Evolutionary conservation across 2,113 vertebrate species (phyloP).

Genomic region (Oncorhynchus keta): DNA sequence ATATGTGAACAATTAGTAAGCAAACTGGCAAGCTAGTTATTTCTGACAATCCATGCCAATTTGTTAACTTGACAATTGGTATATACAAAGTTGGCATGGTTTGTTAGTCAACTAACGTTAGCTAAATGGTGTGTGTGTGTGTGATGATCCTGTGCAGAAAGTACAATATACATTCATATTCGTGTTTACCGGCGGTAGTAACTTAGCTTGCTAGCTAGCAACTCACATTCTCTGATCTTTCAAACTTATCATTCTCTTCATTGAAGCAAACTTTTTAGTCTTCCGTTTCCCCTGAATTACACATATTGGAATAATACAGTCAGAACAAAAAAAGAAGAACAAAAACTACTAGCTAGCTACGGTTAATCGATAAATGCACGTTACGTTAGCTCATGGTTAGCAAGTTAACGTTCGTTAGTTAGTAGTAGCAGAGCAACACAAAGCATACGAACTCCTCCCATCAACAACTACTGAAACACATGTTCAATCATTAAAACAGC

Average conservation of each 20-base stretch:
- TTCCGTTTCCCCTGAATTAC: slow-evolving; percentile 87
- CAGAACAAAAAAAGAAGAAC: not conserved
- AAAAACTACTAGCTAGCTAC: not conserved
- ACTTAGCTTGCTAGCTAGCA: too few species aligned
- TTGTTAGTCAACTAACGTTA: too few species aligned
- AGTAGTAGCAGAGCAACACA: too few species aligned
- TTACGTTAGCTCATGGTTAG: too few species aligned
- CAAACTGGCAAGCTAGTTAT: too few species aligned
- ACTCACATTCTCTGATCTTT: slow-evolving; percentile 91
- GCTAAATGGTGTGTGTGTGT: too few species aligned
- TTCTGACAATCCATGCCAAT: too few species aligned
- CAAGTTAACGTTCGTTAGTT: too few species aligned
- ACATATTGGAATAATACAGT: slow-evolving; percentile 5
- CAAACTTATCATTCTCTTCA: slow-evolving; percentile 94
- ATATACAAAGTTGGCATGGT: too few species aligned
- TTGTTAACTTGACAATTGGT: too few species aligned
- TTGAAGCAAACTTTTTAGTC: slow-evolving; percentile 85
- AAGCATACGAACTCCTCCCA: not conserved
- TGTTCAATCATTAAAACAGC: not conserved
- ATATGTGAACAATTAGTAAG: too few species aligned
- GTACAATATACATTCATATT: not conserved
- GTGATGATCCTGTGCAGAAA: too few species aligned
- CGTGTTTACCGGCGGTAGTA: not conserved
- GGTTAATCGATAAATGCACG: not conserved
- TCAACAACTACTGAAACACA: not conserved